phyloP scores from a whole-genome alignment of 1,140 invertebrate genomes.

The Vanessa tameamea region DNA sequence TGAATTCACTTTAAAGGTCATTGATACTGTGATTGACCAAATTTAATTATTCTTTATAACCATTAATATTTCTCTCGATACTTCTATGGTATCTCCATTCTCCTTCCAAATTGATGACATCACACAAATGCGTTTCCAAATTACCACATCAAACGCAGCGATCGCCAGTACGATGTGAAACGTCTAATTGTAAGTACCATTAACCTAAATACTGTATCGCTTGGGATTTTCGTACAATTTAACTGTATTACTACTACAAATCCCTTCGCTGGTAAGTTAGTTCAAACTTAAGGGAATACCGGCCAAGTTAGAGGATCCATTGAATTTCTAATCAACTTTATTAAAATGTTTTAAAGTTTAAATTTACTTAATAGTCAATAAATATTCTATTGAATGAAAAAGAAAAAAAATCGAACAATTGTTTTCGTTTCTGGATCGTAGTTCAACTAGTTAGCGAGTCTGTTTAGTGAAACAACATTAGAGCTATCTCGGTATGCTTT shows the following conservation, averaged over 20 bases:
- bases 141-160: conserved; percentile 19
- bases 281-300: conserved; percentile 34
- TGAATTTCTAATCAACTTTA: conserved; percentile 37
- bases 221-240: conserved; percentile 34
- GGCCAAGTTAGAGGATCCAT: conserved; percentile 29
- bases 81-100: background rate
- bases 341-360: conserved; percentile 18
- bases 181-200: conserved; percentile 21
- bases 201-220: conserved; percentile 33
- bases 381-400: conserved; percentile 21
- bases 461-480: conserved; percentile 19
- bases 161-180: conserved; percentile 24
- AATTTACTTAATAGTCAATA: conserved; percentile 20
- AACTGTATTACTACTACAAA: conserved; percentile 37
- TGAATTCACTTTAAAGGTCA: no score
- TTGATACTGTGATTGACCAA: no score
- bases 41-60: no score
- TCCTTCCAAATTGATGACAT: conserved; percentile 2
- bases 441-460: conserved; percentile 26
- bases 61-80: no score
- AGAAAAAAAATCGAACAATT: conserved; percentile 29
- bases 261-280: conserved; percentile 33
- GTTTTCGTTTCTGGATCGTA: conserved; percentile 23
- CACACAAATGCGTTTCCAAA: conserved; percentile 13
- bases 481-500: conserved; percentile 1